Percentiles rank a stretch among this genome's conserved stretches.
Evolutionary conservation across 2,113 vertebrate species (phyloP).

Genomic region (Oceanites oceanicus): DNA sequence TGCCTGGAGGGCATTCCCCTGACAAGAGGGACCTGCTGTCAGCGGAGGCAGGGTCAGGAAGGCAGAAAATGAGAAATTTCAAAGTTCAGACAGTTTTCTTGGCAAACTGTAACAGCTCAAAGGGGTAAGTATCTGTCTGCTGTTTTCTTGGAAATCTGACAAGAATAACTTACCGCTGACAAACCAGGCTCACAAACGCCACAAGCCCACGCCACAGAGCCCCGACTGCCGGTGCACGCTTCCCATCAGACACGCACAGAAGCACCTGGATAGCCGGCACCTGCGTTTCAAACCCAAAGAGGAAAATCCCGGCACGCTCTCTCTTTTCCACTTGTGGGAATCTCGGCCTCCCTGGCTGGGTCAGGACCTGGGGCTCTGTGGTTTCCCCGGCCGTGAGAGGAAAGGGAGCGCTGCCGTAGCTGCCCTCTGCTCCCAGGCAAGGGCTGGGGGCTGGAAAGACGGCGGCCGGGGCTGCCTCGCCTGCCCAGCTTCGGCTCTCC

Average conservation of each 20-base stretch:
- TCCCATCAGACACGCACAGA: not conserved
- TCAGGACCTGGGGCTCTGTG: not conserved
- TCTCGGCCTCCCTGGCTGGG: not conserved
- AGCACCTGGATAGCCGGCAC: not conserved
- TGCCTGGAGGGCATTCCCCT: slow-evolving; percentile 2
- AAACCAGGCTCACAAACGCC: not conserved
- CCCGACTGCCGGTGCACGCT: accelerated
- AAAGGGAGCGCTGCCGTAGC: not conserved
- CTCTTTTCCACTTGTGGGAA: not conserved
- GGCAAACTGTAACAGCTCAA: not conserved
- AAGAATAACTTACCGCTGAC: not conserved
- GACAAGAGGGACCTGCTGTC: not conserved
- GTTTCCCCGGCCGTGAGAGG: not conserved
- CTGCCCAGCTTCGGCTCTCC: not conserved
- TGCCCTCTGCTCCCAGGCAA: not conserved
- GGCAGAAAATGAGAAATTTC: slow-evolving; percentile 18
- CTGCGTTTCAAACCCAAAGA: not conserved
- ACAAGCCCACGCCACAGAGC: not conserved
- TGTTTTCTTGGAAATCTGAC: slow-evolving; percentile 1
- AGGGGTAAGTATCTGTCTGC: slow-evolving; percentile 15
- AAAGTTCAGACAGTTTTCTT: slow-evolving; percentile 21
- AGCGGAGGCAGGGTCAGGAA: not conserved
- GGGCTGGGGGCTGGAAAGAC: not conserved
- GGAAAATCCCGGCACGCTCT: not conserved
- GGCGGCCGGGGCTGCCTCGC: not conserved